These are phyloP conservation scores for Tanypteryx hageni DNA, from an alignment of 2,888 invertebrate genomes.

Conservation along the genomic window DNA sequence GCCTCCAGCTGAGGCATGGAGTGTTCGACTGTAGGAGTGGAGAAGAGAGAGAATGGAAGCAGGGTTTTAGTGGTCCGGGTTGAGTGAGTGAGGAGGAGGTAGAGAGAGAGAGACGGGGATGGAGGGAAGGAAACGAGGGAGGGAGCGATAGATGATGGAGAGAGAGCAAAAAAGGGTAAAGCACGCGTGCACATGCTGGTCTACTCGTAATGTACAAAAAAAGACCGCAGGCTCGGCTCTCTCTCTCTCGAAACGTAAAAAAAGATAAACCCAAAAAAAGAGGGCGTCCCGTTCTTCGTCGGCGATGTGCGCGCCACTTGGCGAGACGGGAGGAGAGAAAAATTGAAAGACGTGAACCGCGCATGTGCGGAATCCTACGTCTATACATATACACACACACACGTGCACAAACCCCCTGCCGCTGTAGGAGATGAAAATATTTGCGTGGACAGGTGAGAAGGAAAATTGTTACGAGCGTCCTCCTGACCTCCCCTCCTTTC, in stretches of 20 bases:
- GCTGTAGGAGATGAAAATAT: background rate
- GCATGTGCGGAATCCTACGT: too few species aligned
- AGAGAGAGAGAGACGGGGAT: background rate
- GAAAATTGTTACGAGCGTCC: background rate
- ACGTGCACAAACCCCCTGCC: slow-evolving; percentile 17
- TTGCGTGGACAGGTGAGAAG: background rate
- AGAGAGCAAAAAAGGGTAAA: background rate
- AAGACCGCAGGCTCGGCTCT: background rate
- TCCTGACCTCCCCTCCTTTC: too few species aligned
- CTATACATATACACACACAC: background rate
- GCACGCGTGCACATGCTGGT: slow-evolving; percentile 10
- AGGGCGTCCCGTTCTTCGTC: background rate
- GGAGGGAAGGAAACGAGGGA: background rate
- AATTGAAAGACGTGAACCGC: background rate
- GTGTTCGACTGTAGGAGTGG: slow-evolving; percentile 1
- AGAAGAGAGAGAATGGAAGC: too few species aligned
- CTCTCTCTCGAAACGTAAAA: background rate
- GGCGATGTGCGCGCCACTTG: slow-evolving; percentile 4
- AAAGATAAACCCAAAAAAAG: background rate
- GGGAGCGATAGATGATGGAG: background rate
- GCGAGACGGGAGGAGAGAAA: background rate
- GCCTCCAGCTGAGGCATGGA: slow-evolving; percentile 54
- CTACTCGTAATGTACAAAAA: background rate
- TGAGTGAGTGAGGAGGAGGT: background rate
- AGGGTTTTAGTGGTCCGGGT: background rate